These are phyloP conservation scores for Epinotia nisella DNA, from an alignment of 2,888 invertebrate species.

Conservation along the genomic window DNA sequence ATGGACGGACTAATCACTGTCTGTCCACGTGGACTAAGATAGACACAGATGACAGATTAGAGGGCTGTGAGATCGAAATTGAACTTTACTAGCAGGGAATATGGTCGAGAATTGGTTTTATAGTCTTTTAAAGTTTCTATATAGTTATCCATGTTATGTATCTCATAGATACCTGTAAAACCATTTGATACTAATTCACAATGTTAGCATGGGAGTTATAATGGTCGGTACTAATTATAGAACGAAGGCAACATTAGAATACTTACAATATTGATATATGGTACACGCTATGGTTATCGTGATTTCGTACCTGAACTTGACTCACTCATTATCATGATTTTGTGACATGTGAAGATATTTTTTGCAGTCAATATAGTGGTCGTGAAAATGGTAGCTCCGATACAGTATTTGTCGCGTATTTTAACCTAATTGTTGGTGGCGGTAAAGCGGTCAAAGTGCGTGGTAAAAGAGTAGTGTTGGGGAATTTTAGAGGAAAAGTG, in stretches of 20 bases:
- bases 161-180: not conserved
- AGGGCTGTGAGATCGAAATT: not conserved
- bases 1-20: not conserved
- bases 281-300: no score
- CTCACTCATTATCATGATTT: no score
- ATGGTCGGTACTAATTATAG: not conserved
- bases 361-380: no score
- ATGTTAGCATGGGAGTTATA: not conserved
- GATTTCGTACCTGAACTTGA: no score
- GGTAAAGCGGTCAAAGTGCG: no score
- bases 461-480: no score
- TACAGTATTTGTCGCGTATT: no score
- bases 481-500: no score
- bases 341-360: no score
- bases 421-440: no score
- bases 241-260: not conserved
- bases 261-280: not conserved
- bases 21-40: not conserved
- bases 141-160: not conserved
- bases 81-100: not conserved
- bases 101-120: no score
- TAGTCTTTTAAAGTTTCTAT: not conserved
- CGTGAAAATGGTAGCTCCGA: no score
- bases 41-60: not conserved
- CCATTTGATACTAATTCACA: not conserved